Evolutionary conservation across 1,140 invertebrate species (phyloP).

Genomic region (Caenorhabditis briggsae): DNA sequence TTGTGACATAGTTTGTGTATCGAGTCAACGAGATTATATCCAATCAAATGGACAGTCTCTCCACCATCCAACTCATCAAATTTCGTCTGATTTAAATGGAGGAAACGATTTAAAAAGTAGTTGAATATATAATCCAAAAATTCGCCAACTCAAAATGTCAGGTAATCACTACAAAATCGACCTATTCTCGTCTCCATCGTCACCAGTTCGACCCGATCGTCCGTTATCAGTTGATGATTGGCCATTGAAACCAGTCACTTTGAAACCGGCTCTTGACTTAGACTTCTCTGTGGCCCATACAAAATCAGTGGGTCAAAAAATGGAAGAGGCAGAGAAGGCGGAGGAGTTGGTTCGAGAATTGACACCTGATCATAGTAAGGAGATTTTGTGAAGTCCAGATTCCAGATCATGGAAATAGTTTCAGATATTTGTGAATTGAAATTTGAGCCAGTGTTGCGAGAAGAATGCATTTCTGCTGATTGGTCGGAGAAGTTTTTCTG

Average conservation of each 20-base stretch:
- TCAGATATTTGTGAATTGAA: constrained; percentile 37
- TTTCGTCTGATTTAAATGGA: not conserved
- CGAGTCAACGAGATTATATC: constrained; percentile 7
- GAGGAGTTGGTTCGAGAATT: constrained; percentile 40
- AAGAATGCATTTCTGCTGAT: constrained; percentile 58
- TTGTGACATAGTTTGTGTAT: constrained; percentile 44
- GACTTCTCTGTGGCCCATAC: not conserved
- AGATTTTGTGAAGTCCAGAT: not conserved
- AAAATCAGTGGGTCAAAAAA: constrained; percentile 37
- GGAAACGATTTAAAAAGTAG: constrained; percentile 30
- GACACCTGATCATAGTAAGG: constrained; percentile 54
- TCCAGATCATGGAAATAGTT: not conserved
- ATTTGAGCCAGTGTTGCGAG: constrained; percentile 57
- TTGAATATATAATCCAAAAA: not conserved
- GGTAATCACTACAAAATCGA: constrained; percentile 46
- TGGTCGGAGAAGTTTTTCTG: constrained; percentile 61
- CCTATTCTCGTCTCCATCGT: constrained; percentile 28
- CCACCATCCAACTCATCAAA: not conserved
- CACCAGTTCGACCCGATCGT: constrained; percentile 15
- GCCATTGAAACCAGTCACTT: constrained; percentile 36
- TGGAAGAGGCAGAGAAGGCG: constrained; percentile 49
- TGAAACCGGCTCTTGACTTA: constrained; percentile 17
- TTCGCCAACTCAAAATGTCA: not conserved
- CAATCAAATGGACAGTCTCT: constrained; percentile 33
- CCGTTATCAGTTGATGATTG: constrained; percentile 22